Base-by-base conservation (phyloP, 2,888 invertebrate species). In the Synergus umbraculus region DNA sequence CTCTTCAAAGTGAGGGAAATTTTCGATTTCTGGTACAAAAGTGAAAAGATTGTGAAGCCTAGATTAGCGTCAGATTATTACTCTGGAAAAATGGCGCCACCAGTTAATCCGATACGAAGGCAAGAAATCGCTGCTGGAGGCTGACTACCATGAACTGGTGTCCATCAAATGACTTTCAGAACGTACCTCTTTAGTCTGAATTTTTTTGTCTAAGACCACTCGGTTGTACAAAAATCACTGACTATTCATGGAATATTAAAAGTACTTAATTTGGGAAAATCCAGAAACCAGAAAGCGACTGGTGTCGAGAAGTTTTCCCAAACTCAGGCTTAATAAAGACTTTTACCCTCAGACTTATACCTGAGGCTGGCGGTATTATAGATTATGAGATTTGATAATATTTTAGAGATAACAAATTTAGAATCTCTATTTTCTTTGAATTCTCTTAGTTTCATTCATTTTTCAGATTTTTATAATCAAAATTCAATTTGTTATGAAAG, bases 71-170 rank as follows among this genome's bases (percentile, higher is more conserved):
- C 79, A 83, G 85, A 85, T 87, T 85, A 85, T 77, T 77, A 81
- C 79, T 82, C 67, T 82, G 41, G 76, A 44, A 76, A 79, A 87
- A 87, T 87, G 86, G 86, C 85, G 86, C 88, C 88, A 89, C 88
- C 87, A 87, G 87, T 81, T 86, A 84, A 88, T 85, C 86, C 81
- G 78, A 73, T 78, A 73, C 81, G 81, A 81, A 43, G 65, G 73
- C 41, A 73, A 73, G 37, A 73, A 73, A 73, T 65, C 67, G 58
- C 65, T 43, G 78, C 22, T 78, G 73, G 73, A 54, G 54, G 7
- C 60, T 60, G 12, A 22, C 60, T 22, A 13, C 22, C 22, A 29
- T 60, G 60, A 60, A 60, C 60, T 60, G 60, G 60, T 60, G 60
- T 37, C 54, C 37, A 73, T 54, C 46, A 44, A 13, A 67, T 46